Conservation (phyloP, 2,113 vertebrate genomes). For the chimpanzee (Pan troglodytes) region NHGRI_mPanTro3-v2.1_pri NC_072398.2:106920501-106921000, state of each 20-base stretch:
- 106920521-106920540: not conserved
- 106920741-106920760: not conserved
- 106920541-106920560: not conserved
- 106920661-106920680: accelerated
- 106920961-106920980: not conserved
- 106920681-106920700: not conserved
- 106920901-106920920: not conserved
- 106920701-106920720: not conserved
- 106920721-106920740: not conserved
- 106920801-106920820: not conserved
- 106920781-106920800: not conserved
- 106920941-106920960: not conserved
- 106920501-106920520: not conserved
- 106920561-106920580: not conserved
- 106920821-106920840: not conserved
- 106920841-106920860: not conserved
- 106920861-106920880: not conserved
- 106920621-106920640: not conserved
- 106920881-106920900: not conserved
- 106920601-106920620: not conserved
- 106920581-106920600: not conserved
- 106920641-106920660: not conserved
- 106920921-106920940: not conserved
- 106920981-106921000: not conserved
- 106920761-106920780: accelerated